These are phyloP conservation scores for Chelidonichthys spinosus DNA, from an alignment of 2,797 vertebrate genomes.

Conservation along the genomic window DNA sequence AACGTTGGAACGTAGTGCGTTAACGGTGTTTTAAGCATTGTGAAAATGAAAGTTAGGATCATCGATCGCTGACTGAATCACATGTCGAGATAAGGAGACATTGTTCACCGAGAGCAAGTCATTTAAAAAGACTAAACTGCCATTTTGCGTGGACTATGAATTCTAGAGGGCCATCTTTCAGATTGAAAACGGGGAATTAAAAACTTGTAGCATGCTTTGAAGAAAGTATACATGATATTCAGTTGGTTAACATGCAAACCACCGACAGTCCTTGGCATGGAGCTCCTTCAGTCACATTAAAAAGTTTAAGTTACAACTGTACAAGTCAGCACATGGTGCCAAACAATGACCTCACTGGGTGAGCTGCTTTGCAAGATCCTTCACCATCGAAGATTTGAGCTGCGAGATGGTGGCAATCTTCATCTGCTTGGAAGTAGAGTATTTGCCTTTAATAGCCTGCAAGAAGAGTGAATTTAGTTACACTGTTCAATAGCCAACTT, in stretches of 20 bases:
- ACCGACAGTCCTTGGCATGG: background rate
- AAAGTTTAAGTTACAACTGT: constrained; percentile 63
- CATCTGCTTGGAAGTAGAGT: constrained; percentile 80
- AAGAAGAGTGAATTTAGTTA: constrained; percentile 16
- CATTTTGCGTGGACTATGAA: background rate
- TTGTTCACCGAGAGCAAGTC: background rate
- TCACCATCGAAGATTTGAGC: constrained; percentile 81
- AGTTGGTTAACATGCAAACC: constrained; percentile 19
- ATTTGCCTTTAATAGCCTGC: constrained; percentile 89
- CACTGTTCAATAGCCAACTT: fast-evolving
- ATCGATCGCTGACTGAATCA: background rate
- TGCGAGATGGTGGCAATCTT: constrained; percentile 84
- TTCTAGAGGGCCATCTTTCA: background rate
- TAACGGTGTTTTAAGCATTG: background rate
- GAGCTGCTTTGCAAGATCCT: constrained; percentile 80
- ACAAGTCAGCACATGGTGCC: constrained; percentile 62
- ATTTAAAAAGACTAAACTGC: background rate
- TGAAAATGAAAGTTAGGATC: background rate
- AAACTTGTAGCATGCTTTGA: constrained; percentile 2
- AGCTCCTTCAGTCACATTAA: constrained; percentile 12
- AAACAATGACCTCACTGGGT: constrained; percentile 56
- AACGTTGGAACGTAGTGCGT: constrained; percentile 13
- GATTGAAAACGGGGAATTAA: background rate
- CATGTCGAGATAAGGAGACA: background rate
- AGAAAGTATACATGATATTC: background rate